phyloP scores from a whole-genome alignment of 2,113 vertebrate genomes.

The Dicerorhinus sumatrensis region DNA sequence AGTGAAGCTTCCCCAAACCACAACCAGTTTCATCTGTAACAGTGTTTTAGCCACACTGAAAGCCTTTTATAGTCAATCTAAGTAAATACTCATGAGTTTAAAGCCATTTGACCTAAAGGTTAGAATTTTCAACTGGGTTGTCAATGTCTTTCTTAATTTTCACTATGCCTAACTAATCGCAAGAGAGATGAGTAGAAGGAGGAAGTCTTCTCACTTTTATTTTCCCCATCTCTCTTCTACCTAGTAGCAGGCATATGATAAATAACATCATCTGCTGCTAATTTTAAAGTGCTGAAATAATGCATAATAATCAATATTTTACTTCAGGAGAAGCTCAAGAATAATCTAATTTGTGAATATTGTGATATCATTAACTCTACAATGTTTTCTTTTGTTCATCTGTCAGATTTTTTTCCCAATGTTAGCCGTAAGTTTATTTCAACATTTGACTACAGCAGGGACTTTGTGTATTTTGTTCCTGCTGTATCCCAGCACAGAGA shows the following conservation, averaged over 20 bases:
- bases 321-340: background rate
- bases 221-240: background rate
- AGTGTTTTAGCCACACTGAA: background rate
- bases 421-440: slow-evolving; percentile 19
- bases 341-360: background rate
- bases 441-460: background rate
- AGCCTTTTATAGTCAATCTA: background rate
- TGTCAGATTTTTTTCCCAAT: background rate
- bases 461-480: slow-evolving; percentile 41
- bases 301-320: background rate
- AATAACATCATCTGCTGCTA: background rate
- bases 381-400: background rate
- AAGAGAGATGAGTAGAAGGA: background rate
- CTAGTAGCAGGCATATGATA: background rate
- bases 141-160: slow-evolving; percentile 21
- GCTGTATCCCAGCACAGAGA: background rate
- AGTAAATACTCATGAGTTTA: background rate
- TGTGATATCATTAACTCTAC: background rate
- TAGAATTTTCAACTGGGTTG: background rate
- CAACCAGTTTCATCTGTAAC: slow-evolving; percentile 9
- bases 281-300: slow-evolving; percentile 7
- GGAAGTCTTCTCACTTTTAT: background rate
- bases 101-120: background rate
- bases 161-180: background rate
- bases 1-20: background rate